Evolutionary conservation across 2,113 vertebrate species (phyloP).

Genomic region (Xerus inauris): DNA sequence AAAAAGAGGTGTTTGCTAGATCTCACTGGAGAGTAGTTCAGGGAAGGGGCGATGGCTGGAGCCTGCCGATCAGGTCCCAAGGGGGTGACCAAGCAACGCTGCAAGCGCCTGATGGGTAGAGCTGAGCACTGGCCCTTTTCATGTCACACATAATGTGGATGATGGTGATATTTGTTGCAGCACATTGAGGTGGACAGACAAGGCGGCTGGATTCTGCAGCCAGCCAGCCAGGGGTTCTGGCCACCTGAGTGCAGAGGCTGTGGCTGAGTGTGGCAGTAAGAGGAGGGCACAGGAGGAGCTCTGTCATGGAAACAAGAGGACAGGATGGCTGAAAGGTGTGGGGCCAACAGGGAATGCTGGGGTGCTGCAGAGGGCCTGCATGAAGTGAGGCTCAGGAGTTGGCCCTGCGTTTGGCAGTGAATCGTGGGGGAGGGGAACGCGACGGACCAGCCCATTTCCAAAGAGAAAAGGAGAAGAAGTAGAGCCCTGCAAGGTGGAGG

Average conservation of each 20-base stretch:
- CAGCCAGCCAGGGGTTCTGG: not conserved
- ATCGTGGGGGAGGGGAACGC: no score
- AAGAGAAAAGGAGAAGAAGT: not conserved
- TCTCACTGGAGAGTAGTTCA: not conserved
- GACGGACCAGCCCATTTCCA: not conserved
- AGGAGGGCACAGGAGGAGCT: not conserved
- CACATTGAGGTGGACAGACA: no score
- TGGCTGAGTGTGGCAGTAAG: not conserved
- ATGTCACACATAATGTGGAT: no score
- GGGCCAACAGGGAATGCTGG: not conserved
- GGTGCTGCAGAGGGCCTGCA: not conserved
- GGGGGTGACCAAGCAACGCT: no score
- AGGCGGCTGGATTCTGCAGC: not conserved
- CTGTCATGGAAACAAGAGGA: not conserved
- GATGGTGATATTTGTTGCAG: no score
- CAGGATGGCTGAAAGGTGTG: not conserved
- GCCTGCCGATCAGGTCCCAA: not conserved
- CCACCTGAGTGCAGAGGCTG: fast-evolving
- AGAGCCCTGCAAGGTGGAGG: no score
- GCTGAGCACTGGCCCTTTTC: not conserved
- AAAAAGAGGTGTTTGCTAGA: not conserved
- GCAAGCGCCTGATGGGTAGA: not conserved
- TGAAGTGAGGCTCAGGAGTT: not conserved
- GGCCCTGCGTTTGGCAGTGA: not conserved
- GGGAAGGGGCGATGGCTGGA: not conserved